These are phyloP conservation scores for Falco concolor DNA, from an alignment of 2,797 vertebrate species.

Conservation along the genomic window DNA sequence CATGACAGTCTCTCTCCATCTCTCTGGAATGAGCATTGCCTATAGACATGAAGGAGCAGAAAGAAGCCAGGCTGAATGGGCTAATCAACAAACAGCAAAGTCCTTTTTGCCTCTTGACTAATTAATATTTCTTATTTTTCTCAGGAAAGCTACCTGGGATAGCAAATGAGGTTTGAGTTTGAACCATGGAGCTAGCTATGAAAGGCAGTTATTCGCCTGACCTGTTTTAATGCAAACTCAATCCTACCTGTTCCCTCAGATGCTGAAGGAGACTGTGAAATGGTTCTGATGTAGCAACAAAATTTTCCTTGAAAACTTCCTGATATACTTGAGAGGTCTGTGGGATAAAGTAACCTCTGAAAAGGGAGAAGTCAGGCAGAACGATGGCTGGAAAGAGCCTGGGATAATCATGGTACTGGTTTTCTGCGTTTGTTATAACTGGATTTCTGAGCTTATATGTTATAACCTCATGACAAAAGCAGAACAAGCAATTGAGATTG, in stretches of 20 bases:
- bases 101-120: neutral
- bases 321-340: neutral
- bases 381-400: neutral
- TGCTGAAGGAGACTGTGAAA: neutral
- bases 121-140: neutral
- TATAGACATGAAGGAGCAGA: neutral
- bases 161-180: neutral
- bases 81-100: neutral
- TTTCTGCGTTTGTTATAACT: neutral
- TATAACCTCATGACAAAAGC: neutral
- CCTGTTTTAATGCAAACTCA: neutral
- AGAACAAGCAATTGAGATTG: neutral
- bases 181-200: neutral
- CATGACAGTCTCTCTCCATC: neutral
- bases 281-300: neutral
- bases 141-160: neutral
- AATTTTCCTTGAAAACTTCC: neutral
- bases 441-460: neutral
- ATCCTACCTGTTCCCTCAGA: neutral
- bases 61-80: neutral
- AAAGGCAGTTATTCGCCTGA: neutral
- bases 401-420: neutral
- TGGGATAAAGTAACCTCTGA: neutral
- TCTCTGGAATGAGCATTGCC: neutral
- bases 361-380: neutral